Base-by-base conservation (phyloP, 2,888 invertebrate genomes). In the Abrostola tripartita region DNA sequence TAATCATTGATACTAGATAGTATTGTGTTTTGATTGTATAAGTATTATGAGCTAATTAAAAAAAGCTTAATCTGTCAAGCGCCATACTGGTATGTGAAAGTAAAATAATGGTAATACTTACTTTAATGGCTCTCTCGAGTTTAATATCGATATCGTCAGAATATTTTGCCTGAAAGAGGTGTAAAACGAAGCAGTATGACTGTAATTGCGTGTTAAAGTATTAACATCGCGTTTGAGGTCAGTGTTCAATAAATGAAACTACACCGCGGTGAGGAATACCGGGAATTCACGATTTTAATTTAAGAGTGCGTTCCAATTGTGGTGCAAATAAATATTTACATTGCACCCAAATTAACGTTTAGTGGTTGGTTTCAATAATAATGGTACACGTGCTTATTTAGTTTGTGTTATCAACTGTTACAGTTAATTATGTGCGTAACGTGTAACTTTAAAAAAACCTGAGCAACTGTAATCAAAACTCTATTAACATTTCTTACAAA, bases 151-250 rank as follows among this genome's bases (percentile, higher is more conserved):
- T 10, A 60, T 54, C 44, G 38, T 52, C 5, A 47, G 63, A 36
- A 54, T 36, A 51, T 53, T 49, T 57, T 41, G 14, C 1, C 5
- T 41, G 9, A 52, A 66, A 47, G 54, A 35, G 6, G 47, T 35
- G n/a, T 47, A 42, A 73, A 70, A 67, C 62, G 62, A 59, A 76
- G 61, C 73, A 11, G 66, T 49, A 37, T 52, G 14, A 76, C 68
- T 60, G 60, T 67, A 67, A 73, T 76, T 65, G 57, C 14, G 24
- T 71, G 71, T 49, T 65, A 71, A 76, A 55, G 54, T 67, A 62
- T 72, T 54, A 65, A 71, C 76, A 51, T 41, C 49, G 52, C 38
- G 71, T 76, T 50, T 35, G 36, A 60, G 37, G 11, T 69, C 37
- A 38, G 54, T 75, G 57, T 60, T 76, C 60, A 65, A 61, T 72